Evolutionary conservation across 2,797 vertebrate species (phyloP).

Genomic region (Sebastes dallii): DNA sequence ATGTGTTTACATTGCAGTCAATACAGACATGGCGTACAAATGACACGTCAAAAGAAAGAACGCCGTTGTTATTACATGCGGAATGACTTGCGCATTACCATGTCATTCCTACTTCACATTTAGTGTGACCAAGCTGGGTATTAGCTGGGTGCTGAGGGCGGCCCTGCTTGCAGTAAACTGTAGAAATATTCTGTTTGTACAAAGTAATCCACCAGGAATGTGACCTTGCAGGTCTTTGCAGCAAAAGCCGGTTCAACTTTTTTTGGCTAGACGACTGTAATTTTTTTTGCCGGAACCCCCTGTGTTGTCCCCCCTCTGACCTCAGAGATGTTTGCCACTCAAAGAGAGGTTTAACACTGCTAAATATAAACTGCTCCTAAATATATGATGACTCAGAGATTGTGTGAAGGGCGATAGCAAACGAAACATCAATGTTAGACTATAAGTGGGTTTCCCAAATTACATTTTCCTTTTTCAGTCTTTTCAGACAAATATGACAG

Average conservation of each 20-base stretch:
- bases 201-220: background rate
- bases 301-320: background rate
- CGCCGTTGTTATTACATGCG: no score
- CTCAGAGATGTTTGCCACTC: slow-evolving; percentile 12
- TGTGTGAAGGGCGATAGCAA: background rate
- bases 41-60: no score
- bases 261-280: background rate
- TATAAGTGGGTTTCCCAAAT: background rate
- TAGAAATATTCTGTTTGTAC: background rate
- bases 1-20: no score
- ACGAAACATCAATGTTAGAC: background rate
- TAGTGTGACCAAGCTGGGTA: no score
- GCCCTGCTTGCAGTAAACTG: background rate
- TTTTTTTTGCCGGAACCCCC: background rate
- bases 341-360: slow-evolving; percentile 14
- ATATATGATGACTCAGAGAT: slow-evolving; percentile 28
- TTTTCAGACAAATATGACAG: background rate
- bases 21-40: no score
- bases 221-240: background rate
- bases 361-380: slow-evolving; percentile 33
- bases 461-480: background rate
- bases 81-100: no score
- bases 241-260: background rate
- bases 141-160: no score
- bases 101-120: no score